These are phyloP conservation scores for Fukomys damarensis DNA, from an alignment of 2,113 vertebrate species.

Conservation along the genomic window DNA sequence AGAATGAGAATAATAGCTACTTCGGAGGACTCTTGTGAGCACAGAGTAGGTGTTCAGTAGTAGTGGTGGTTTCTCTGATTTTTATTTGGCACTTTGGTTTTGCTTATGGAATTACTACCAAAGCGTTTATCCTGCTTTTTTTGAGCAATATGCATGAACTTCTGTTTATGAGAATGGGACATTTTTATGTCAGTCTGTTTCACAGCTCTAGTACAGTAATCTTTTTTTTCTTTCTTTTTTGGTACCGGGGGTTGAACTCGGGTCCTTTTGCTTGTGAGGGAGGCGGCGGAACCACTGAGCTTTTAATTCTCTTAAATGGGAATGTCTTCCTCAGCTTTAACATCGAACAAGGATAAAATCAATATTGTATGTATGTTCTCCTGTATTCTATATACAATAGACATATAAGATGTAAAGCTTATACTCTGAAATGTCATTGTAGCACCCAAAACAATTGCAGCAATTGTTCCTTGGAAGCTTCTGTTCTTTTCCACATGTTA, in stretches of 20 bases:
- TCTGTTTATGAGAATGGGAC: not conserved
- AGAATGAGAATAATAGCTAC: not conserved
- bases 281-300: too few species aligned
- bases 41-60: not conserved
- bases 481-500: not conserved
- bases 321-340: not conserved
- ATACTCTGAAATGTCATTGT: not conserved
- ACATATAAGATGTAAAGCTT: conserved; percentile 11
- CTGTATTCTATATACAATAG: not conserved
- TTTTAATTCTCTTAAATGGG: not conserved
- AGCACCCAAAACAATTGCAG: not conserved
- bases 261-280: too few species aligned
- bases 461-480: not conserved
- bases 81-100: conserved; percentile 9
- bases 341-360: not conserved
- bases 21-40: not conserved
- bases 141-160: not conserved
- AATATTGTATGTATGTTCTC: not conserved
- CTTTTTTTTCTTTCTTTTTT: too few species aligned
- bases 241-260: too few species aligned
- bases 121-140: not conserved
- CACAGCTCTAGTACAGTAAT: not conserved
- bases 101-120: not conserved
- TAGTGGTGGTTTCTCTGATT: not conserved
- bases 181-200: not conserved